Evolutionary conservation across 1,140 invertebrate genomes (phyloP).

Genomic region (Heterodera schachtii): DNA sequence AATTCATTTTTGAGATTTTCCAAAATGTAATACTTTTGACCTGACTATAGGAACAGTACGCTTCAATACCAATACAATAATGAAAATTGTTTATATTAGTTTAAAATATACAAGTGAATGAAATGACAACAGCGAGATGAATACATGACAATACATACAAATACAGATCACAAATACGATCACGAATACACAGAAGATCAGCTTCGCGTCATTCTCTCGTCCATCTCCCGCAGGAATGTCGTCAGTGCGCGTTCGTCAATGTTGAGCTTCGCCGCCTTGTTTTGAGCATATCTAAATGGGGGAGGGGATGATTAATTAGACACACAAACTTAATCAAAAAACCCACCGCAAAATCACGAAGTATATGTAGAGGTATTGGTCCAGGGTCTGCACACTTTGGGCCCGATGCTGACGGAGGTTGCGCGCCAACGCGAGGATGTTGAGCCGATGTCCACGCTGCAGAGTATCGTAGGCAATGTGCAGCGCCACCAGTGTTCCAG

Average conservation of each 20-base stretch:
- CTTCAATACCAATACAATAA: too few relatives aligned
- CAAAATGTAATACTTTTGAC: too few relatives aligned
- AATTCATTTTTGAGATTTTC: too few relatives aligned
- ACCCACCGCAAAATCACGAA: too few relatives aligned
- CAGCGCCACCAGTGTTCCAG: slow-evolving; percentile 50
- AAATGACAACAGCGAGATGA: too few relatives aligned
- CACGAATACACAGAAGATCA: too few relatives aligned
- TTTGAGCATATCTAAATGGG: slow-evolving; percentile 4
- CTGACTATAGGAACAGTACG: too few relatives aligned
- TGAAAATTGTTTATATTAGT: too few relatives aligned
- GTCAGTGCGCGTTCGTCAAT: not conserved
- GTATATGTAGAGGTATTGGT: slow-evolving; percentile 23
- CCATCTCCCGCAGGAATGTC: not conserved
- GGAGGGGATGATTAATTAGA: not conserved
- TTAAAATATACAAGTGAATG: too few relatives aligned
- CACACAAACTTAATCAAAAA: not conserved
- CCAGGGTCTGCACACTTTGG: slow-evolving; percentile 46
- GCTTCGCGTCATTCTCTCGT: not conserved
- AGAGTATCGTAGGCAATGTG: slow-evolving; percentile 43
- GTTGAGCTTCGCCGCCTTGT: slow-evolving; percentile 7
- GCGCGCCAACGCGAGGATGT: slow-evolving; percentile 37
- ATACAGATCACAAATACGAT: too few relatives aligned
- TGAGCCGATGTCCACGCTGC: slow-evolving; percentile 39
- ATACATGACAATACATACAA: too few relatives aligned
- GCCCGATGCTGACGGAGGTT: slow-evolving; percentile 51